phyloP scores from a whole-genome alignment of 2,113 vertebrate genomes.

The Eulemur macaco region DNA sequence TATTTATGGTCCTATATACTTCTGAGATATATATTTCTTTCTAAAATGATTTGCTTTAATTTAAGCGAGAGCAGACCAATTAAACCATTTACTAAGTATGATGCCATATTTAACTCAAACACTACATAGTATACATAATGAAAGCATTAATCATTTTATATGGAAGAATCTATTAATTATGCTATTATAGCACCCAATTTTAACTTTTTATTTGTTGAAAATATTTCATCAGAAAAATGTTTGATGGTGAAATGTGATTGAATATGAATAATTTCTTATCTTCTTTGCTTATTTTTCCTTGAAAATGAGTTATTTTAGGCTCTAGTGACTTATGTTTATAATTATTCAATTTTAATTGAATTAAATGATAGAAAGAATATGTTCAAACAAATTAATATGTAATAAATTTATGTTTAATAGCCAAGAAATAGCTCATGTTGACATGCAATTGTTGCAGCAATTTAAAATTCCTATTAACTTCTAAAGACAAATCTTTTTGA shows the following conservation, averaged over 20 bases:
- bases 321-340: constrained; percentile 39
- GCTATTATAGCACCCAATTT: constrained; percentile 53
- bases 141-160: constrained; percentile 48
- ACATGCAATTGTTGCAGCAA: constrained; percentile 21
- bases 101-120: constrained; percentile 69
- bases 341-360: constrained; percentile 63
- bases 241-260: constrained; percentile 33
- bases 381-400: constrained; percentile 34
- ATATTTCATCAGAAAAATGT: constrained; percentile 45
- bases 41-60: constrained; percentile 73
- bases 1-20: constrained; percentile 60
- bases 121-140: constrained; percentile 34
- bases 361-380: constrained; percentile 54
- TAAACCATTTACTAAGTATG: constrained; percentile 71
- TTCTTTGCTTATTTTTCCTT: constrained; percentile 48
- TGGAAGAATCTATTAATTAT: constrained; percentile 4
- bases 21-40: constrained; percentile 64
- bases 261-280: constrained; percentile 43
- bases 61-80: constrained; percentile 68
- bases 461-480: constrained; percentile 68
- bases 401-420: constrained; percentile 44
- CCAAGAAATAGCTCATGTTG: constrained; percentile 47
- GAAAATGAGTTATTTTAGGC: constrained; percentile 56
- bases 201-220: constrained; percentile 60
- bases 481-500: constrained; percentile 51